A percentile compares a stretch with the other conserved stretches of the same genome.
Evolutionary conservation across 2,888 invertebrate species (phyloP).

Genomic region (Leucozona laternaria): DNA sequence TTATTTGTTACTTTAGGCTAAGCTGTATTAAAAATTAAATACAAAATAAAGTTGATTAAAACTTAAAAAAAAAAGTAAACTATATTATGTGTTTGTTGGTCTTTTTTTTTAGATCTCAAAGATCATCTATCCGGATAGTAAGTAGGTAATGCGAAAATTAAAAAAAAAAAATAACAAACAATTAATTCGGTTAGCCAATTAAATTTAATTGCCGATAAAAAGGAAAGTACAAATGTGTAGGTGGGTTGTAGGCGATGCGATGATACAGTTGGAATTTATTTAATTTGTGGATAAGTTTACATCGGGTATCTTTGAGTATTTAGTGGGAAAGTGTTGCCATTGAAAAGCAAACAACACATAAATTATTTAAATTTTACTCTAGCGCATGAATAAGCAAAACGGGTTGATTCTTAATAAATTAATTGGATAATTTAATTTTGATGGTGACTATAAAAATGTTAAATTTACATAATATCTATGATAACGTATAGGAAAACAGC

Average conservation of each 20-base stretch:
- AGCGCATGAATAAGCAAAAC: background rate
- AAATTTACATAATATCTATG: slow-evolving; percentile 13
- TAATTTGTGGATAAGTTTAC: slow-evolving; percentile 37
- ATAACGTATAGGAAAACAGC: background rate
- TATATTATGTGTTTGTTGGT: slow-evolving; percentile 2
- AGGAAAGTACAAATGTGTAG: slow-evolving; percentile 22
- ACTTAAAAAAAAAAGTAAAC: slow-evolving; percentile 47
- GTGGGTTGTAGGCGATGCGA: slow-evolving; percentile 43
- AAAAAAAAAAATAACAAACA: slow-evolving; percentile 48
- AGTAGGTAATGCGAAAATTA: slow-evolving; percentile 25
- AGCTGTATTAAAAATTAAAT: slow-evolving; percentile 14
- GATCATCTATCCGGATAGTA: slow-evolving; percentile 49
- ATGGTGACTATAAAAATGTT: background rate
- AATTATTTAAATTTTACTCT: slow-evolving; percentile 6
- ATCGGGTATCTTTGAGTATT: background rate
- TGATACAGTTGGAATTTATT: slow-evolving; percentile 16
- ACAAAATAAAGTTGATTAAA: slow-evolving; percentile 6
- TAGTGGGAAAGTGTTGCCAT: slow-evolving; percentile 24
- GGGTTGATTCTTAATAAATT: slow-evolving; percentile 2
- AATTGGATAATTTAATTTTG: slow-evolving; percentile 17
- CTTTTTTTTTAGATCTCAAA: slow-evolving; percentile 38
- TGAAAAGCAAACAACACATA: background rate
- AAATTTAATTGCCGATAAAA: slow-evolving; percentile 56
- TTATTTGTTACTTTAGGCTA: slow-evolving; percentile 53
- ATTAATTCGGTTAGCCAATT: slow-evolving; percentile 72